Evolutionary conservation across 2,113 vertebrate genomes (phyloP).

Genomic region (Heterochromis multidens): DNA sequence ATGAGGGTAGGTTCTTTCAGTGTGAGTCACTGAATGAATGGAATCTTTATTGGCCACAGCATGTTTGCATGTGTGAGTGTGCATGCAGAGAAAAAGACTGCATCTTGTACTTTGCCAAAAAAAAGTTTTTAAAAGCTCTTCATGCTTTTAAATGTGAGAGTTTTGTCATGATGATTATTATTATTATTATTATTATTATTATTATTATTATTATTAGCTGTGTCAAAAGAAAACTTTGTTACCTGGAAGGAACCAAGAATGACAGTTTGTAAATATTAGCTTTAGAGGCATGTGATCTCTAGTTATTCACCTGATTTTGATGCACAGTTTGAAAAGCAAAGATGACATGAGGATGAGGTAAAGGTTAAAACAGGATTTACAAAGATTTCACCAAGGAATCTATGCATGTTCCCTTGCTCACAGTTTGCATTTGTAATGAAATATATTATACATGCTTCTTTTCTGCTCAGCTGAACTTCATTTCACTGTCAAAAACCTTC

Average conservation of each 20-base stretch:
- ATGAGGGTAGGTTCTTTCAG: conserved; percentile 74
- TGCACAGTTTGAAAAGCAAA: neutral
- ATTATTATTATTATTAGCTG: no score
- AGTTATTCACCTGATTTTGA: neutral
- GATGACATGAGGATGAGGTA: neutral
- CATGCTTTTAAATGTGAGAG: neutral
- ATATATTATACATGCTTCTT: neutral
- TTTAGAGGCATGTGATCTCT: neutral
- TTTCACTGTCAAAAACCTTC: neutral
- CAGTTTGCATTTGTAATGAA: neutral
- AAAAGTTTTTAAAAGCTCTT: neutral
- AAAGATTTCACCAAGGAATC: neutral
- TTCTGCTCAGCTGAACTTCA: neutral
- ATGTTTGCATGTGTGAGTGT: neutral
- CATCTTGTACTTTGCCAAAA: neutral
- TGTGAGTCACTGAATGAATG: neutral
- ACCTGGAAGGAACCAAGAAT: neutral
- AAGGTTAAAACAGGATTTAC: neutral
- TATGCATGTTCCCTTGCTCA: neutral
- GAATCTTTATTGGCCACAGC: neutral
- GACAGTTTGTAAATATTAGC: neutral
- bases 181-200: no score
- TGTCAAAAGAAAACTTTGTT: neutral
- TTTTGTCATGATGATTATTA: neutral
- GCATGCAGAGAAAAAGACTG: neutral